Base-by-base conservation (phyloP, 1,140 invertebrate genomes). In the Streblospio benedicti region DNA sequence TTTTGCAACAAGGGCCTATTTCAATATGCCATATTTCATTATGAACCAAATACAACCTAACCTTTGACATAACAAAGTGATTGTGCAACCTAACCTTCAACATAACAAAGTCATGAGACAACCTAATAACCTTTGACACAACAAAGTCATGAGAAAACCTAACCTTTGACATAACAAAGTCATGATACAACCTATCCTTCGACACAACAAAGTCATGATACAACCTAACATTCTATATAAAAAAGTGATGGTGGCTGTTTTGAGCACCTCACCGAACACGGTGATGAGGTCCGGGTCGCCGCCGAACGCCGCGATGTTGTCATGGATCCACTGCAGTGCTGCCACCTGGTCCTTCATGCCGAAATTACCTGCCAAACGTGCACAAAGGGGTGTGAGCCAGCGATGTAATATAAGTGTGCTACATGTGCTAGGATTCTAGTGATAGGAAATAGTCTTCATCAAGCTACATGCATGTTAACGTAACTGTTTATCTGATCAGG, bases 141-240 rank as follows among this genome's bases (percentile, higher is more conserved):
- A n/a, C n/a, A n/a, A n/a, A n/a, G 61, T 12, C 71, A 20, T 9
- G 90, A 91, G 86, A 93, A 88, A 68, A 91, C 79, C 76, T 93
- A 91, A 76, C 95, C 92, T 76, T 90, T 93, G 56, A 96, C 78
- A 12, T 91, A 92, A 54, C 90, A 86, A 76, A 95, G 95, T 12
- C 92, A 0, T 90, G 90, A 32, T 41, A n/a, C 9, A 12, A 41
- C n/a, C 9, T 41, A n/a, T 41, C 38, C 9, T 41, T 41, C 9
- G n/a, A n/a, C 9, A n/a, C 38, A n/a, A n/a, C 38, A 41, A 41
- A 9, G 9, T 12, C 38, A 9, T 41, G 38, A 9, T n/a, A 41
- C n/a, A n/a, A n/a, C 9, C 38, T 41, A 12, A 41, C 38, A n/a
- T 12, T 41, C 38, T 41, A n/a, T n/a, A 9, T 9, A n/a, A 41